Evolutionary conservation across 1,140 invertebrate genomes (phyloP).

Genomic region (Pentalonia nigronervosa): DNA sequence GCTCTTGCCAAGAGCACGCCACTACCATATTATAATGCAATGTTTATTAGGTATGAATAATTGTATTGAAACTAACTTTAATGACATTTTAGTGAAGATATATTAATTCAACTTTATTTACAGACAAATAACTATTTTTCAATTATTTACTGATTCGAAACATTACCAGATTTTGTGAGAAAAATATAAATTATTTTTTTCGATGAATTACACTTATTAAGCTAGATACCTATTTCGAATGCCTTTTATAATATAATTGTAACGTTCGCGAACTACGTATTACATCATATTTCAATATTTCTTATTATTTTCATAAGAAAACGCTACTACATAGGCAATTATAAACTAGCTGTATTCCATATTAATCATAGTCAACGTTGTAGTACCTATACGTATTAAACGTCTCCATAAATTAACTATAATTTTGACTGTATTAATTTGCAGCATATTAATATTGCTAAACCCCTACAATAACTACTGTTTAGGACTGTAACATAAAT

Average conservation of each 20-base stretch:
- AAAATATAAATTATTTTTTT: neutral
- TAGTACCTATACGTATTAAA: neutral
- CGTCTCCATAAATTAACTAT: neutral
- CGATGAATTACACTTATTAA: neutral
- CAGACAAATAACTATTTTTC: neutral
- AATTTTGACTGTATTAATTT: neutral
- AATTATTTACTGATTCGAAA: neutral
- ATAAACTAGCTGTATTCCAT: neutral
- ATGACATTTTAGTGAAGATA: no score
- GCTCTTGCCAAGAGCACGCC: no score
- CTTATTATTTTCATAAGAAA: neutral
- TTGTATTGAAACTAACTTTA: no score
- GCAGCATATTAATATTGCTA: neutral
- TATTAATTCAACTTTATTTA: no score
- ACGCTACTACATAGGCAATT: neutral
- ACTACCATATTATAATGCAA: no score
- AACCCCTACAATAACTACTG: neutral
- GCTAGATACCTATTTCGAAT: no score
- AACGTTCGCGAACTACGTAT: no score
- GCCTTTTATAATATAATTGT: no score
- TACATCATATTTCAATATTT: neutral
- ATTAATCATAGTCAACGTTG: neutral
- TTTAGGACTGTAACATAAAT: neutral
- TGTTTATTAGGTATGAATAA: no score
- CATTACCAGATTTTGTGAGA: neutral